Evolutionary conservation across 2,888 invertebrate genomes (phyloP).

Genomic region (Merodon equestris): DNA sequence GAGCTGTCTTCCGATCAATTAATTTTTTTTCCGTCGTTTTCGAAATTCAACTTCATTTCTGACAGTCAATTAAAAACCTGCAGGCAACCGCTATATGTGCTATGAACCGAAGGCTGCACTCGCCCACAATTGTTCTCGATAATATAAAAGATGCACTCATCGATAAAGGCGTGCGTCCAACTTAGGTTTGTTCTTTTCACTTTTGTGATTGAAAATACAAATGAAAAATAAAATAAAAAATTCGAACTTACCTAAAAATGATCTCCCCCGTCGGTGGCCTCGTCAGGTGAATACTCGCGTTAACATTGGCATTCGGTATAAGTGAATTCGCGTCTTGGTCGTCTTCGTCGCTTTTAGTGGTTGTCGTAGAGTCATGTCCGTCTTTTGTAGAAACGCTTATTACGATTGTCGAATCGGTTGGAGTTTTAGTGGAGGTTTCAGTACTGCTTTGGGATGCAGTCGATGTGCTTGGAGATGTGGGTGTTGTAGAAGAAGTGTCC

Average conservation of each 20-base stretch:
- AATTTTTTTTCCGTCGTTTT: too few species aligned
- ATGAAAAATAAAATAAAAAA: background rate
- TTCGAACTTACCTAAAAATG: conserved; percentile 55
- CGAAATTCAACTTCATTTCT: too few species aligned
- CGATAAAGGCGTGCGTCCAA: too few species aligned
- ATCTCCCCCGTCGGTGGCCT: conserved; percentile 40
- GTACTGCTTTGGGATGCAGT: background rate
- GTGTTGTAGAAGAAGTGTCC: background rate
- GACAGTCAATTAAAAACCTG: too few species aligned
- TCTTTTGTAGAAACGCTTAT: conserved; percentile 41
- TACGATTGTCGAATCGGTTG: conserved; percentile 28
- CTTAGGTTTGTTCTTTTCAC: too few species aligned
- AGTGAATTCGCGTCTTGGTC: conserved; percentile 36
- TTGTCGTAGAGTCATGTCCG: conserved; percentile 11
- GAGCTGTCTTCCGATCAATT: too few species aligned
- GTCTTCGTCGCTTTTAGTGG: conserved; percentile 44
- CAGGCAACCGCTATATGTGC: too few species aligned
- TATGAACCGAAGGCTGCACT: too few species aligned
- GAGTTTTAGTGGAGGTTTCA: conserved; percentile 2
- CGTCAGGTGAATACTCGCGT: conserved; percentile 53
- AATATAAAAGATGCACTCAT: too few species aligned
- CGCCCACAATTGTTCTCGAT: too few species aligned
- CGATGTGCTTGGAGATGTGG: conserved; percentile 3
- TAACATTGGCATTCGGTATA: conserved; percentile 56
- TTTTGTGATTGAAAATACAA: too few species aligned